phyloP scores from a whole-genome alignment of 2,888 invertebrate species.

The Beris chalybata region DNA sequence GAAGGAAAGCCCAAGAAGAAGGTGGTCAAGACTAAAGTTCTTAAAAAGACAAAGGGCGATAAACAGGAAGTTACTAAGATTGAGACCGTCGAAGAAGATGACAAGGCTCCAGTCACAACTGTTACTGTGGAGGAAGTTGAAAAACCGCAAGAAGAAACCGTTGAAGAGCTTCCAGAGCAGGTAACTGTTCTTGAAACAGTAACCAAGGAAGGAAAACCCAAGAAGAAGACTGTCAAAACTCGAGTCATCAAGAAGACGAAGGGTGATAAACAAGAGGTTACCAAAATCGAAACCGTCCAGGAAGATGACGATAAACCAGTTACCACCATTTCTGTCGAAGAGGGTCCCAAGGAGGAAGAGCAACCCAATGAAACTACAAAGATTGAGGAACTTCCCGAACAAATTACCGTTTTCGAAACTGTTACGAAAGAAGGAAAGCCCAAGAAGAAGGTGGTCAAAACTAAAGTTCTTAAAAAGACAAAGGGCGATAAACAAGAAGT shows the following conservation, averaged over 20 bases:
- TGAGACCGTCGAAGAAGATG: constrained; percentile 47
- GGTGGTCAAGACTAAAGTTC: constrained; percentile 47
- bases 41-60: constrained; percentile 48
- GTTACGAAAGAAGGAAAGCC: constrained; percentile 50
- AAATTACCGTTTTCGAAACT: constrained; percentile 52
- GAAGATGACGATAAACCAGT: constrained; percentile 48
- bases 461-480: constrained; percentile 49
- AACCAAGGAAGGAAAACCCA: constrained; percentile 46
- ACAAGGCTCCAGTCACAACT: constrained; percentile 48
- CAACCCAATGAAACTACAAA: constrained; percentile 44
- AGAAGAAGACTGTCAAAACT: constrained; percentile 48
- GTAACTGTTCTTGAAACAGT: constrained; percentile 42
- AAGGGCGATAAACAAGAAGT: constrained; percentile 50
- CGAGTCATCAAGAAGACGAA: constrained; percentile 48
- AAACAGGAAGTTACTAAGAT: constrained; percentile 48
- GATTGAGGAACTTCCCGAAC: constrained; percentile 41
- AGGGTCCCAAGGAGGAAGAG: constrained; percentile 42
- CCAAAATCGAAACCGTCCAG: constrained; percentile 46
- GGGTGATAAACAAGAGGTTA: constrained; percentile 44
- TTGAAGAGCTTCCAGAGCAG: constrained; percentile 43
- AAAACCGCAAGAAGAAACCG: constrained; percentile 24
- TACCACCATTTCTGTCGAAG: constrained; percentile 44
- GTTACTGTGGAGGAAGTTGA: constrained; percentile 35
- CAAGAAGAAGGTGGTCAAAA: constrained; percentile 46
- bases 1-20: constrained; percentile 44